phyloP scores from a whole-genome alignment of 2,888 invertebrate genomes.

The Heliconius charithonia region DNA sequence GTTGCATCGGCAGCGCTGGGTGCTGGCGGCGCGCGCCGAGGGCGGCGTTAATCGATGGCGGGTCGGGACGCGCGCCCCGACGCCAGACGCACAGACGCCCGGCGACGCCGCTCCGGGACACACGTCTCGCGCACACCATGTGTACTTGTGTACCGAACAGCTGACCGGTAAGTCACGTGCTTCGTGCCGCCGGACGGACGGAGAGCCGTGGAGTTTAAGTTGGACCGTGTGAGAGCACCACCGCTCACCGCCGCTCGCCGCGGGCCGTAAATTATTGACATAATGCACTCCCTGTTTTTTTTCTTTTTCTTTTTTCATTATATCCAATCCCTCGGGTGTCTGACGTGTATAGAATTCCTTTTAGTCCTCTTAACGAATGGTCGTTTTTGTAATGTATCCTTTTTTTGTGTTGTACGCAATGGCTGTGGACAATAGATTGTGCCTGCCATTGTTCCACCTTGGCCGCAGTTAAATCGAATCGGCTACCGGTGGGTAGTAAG shows the following conservation, averaged over 20 bases:
- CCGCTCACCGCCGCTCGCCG: slow-evolving; percentile 65
- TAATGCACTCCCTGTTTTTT: slow-evolving; percentile 73
- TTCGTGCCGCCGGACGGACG: slow-evolving; percentile 52
- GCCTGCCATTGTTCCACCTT: slow-evolving; percentile 63
- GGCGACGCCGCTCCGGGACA: slow-evolving; percentile 79
- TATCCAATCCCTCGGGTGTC: slow-evolving; percentile 65
- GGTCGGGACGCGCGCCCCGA: slow-evolving; percentile 82
- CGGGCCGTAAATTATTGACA: slow-evolving; percentile 76
- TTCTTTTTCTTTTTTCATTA: slow-evolving; percentile 58
- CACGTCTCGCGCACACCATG: slow-evolving; percentile 79
- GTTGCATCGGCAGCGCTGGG: slow-evolving; percentile 78
- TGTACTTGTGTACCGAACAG: slow-evolving; percentile 81
- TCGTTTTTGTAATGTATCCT: slow-evolving; percentile 78
- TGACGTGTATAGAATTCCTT: slow-evolving; percentile 66
- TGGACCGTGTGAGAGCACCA: slow-evolving; percentile 53
- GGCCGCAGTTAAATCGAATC: slow-evolving; percentile 63
- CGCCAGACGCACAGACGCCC: slow-evolving; percentile 84
- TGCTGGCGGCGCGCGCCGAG: slow-evolving; percentile 67
- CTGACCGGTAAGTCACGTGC: slow-evolving; percentile 84
- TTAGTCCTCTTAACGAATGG: slow-evolving; percentile 72
- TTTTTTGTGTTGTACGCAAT: slow-evolving; percentile 69
- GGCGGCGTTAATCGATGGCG: slow-evolving; percentile 70
- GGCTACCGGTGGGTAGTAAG: slow-evolving; percentile 68
- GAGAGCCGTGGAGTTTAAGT: slow-evolving; percentile 59
- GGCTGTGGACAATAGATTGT: slow-evolving; percentile 70